A percentile compares a stretch with the other conserved stretches of the same genome.
Evolutionary conservation across 1,140 invertebrate genomes (phyloP).

Genomic region (Dendroctonus valens): DNA sequence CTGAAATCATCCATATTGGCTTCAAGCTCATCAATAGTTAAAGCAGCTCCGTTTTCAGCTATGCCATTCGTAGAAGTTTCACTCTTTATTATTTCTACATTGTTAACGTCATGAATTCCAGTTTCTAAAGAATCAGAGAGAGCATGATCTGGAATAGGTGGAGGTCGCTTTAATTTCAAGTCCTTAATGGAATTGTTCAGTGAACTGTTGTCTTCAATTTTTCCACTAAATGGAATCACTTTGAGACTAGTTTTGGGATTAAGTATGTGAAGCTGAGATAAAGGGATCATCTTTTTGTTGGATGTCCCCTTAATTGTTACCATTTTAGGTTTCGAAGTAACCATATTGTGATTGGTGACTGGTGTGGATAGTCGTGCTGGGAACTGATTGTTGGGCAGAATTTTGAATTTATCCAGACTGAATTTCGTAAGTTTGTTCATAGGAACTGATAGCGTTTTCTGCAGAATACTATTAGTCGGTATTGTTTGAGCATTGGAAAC

Average conservation of each 20-base stretch:
- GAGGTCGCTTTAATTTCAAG: background rate
- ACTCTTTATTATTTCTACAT: too few relatives aligned
- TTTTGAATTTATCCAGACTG: conserved; percentile 49
- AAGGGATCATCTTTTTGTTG: conserved; percentile 44
- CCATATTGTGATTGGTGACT: conserved; percentile 31
- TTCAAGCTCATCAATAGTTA: conserved; percentile 3
- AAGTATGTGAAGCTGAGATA: conserved; percentile 45
- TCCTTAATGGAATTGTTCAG: background rate
- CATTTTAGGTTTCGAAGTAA: conserved; percentile 44
- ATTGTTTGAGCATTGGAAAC: conserved; percentile 45
- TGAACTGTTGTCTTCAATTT: conserved; percentile 38
- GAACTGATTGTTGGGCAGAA: conserved; percentile 40
- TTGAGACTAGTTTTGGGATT: conserved; percentile 45
- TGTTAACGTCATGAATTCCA: background rate
- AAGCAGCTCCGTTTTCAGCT: conserved; percentile 9
- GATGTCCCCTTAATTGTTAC: conserved; percentile 44
- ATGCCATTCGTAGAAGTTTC: conserved; percentile 1
- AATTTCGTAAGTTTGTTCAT: conserved; percentile 47
- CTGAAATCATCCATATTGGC: conserved; percentile 9
- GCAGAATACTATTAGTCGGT: conserved; percentile 43
- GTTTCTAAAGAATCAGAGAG: background rate
- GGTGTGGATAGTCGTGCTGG: conserved; percentile 29
- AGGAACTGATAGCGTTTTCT: conserved; percentile 47
- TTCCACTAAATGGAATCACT: conserved; percentile 44
- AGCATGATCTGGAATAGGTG: background rate